Evolutionary conservation across 2,797 vertebrate genomes (phyloP).

Genomic region (Antrozous pallidus): DNA sequence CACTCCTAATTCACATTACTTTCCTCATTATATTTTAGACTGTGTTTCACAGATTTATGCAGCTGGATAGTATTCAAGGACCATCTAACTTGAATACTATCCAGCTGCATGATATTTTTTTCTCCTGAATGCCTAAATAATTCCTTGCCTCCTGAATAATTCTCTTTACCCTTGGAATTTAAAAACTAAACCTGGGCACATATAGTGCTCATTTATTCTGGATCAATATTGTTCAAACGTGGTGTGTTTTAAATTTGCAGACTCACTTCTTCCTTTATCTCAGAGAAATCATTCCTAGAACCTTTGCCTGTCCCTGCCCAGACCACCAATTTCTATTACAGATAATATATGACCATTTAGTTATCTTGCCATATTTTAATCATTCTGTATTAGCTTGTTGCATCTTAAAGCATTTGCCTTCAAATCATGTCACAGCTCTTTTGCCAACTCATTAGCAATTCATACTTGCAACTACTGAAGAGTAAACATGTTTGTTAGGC

Average conservation of each 20-base stretch:
- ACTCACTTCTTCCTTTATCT: background rate
- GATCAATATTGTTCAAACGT: background rate
- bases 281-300: background rate
- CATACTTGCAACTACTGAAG: background rate
- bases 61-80: background rate
- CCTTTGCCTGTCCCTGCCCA: background rate
- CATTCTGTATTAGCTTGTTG: slow-evolving; percentile 50
- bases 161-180: background rate
- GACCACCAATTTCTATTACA: background rate
- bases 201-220: background rate
- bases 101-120: background rate
- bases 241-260: background rate
- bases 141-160: background rate
- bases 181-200: background rate
- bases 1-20: background rate
- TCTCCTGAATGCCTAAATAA: background rate
- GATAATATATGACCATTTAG: background rate
- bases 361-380: slow-evolving; percentile 68
- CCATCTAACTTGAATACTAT: background rate
- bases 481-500: background rate
- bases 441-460: background rate
- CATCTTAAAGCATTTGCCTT: slow-evolving; percentile 76
- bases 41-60: background rate
- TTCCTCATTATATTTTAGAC: background rate
- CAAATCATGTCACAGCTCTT: slow-evolving; percentile 78